These are phyloP conservation scores for Mythimna impura DNA, from an alignment of 2,888 invertebrate genomes.

Conservation along the genomic window DNA sequence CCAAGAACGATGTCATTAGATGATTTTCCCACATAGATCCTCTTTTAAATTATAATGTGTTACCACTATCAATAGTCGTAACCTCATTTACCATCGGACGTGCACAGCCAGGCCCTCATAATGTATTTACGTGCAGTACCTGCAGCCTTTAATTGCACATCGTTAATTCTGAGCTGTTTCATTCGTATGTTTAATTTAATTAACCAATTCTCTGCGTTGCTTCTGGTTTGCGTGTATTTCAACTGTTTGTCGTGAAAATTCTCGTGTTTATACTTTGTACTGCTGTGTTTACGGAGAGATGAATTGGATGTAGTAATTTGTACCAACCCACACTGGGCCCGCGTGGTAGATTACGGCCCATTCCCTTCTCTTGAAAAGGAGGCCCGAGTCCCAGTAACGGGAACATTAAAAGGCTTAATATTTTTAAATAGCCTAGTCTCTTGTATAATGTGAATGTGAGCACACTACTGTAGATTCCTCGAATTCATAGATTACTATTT, in stretches of 20 bases:
- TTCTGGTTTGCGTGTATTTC: constrained; percentile 18
- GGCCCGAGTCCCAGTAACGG: too few species aligned
- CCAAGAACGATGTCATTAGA: too few species aligned
- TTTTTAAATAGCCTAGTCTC: too few species aligned
- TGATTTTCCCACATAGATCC: too few species aligned
- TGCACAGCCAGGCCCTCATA: constrained; percentile 3
- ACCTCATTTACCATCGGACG: constrained; percentile 17
- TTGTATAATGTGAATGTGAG: too few species aligned
- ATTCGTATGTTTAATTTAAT: constrained; percentile 50
- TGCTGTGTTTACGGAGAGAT: not conserved
- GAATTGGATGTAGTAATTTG: not conserved
- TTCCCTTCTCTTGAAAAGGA: too few species aligned
- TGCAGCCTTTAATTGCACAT: constrained; percentile 40
- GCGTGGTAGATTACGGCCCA: too few species aligned
- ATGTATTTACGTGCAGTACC: constrained; percentile 26
- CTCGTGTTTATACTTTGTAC: not conserved
- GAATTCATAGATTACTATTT: too few species aligned
- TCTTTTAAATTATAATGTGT: not conserved
- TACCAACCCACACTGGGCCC: too few species aligned
- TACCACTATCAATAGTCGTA: constrained; percentile 7
- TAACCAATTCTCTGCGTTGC: constrained; percentile 39
- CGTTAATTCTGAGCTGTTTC: constrained; percentile 37
- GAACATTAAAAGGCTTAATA: too few species aligned
- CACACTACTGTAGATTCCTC: too few species aligned
- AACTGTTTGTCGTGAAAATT: constrained; percentile 14